Evolutionary conservation across 2,888 invertebrate species (phyloP), one percentile per base, ranked within the genome.

Genomic region (Noctuana brunneofusca): DNA sequence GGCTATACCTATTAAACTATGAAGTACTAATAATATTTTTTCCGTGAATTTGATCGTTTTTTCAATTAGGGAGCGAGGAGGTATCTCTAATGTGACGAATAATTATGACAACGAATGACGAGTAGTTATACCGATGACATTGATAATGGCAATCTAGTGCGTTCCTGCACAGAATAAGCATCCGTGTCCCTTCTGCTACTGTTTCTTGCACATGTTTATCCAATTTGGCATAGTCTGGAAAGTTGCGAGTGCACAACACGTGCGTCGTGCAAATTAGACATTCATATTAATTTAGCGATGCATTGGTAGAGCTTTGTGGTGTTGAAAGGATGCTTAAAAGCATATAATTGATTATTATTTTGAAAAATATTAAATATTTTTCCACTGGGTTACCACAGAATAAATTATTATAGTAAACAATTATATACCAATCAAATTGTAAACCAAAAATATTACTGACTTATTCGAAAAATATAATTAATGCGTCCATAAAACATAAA

Each of bases 171-270:
- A 46, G 16, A 66, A 65, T 68, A 66, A 35, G 18, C 9, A 9
- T 43, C 71, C 71, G 79, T 85, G 69, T 73, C 64, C 76, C 68
- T 12, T 63, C 58, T 64, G 38, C 22, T 63, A 69, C 76, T 75
- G 82, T 83, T 83, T 73, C 76, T 79, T 82, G 86, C 88, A 87
- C 89, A 87, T 89, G 89, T 88, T 89, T 86, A 90, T 89, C 88
- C 87, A 89, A 90, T 89, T 90, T 89, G 85, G 85, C 84, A 86
- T 76, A 83, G 90, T 90, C 90, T 90, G 90, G 87, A 86, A 90
- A 91, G 90, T 90, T 91, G 88, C 71, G 85, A 87, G 87, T 80
- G 85, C 78, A 89, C 86, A 89, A 84, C 89, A 89, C 87, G 87
- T 91, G 90, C 85, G 86, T 79, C 81, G 85, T 82, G 80, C 83